A percentile compares a stretch with the other conserved stretches of the same genome.
Evolutionary conservation across 1,140 invertebrate genomes (phyloP).

Genomic region (Melipona quadrifasciata): DNA sequence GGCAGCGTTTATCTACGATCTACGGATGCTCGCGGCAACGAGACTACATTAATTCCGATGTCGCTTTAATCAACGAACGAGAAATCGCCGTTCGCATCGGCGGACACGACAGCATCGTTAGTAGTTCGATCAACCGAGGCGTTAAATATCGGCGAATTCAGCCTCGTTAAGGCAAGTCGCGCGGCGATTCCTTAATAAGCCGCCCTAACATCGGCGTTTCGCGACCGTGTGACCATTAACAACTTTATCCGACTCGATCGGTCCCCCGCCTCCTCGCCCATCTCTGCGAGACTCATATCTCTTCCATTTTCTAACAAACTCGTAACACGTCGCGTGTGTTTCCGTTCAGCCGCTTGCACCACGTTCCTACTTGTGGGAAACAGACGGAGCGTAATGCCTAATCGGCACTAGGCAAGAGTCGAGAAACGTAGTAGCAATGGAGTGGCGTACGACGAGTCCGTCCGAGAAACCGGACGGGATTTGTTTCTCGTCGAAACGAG

Average conservation of each 20-base stretch:
- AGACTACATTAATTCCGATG: slow-evolving; percentile 38
- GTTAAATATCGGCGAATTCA: slow-evolving; percentile 36
- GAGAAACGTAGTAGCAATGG: no score
- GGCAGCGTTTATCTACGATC: slow-evolving; percentile 32
- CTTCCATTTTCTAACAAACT: not conserved
- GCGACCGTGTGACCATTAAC: not conserved
- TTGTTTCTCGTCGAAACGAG: no score
- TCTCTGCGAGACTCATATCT: no score
- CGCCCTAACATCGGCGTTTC: not conserved
- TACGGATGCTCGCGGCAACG: not conserved
- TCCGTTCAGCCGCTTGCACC: no score
- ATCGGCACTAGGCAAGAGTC: no score
- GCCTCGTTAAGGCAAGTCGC: slow-evolving; percentile 27
- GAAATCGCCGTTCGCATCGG: slow-evolving; percentile 11
- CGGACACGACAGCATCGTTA: slow-evolving; percentile 35
- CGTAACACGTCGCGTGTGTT: not conserved
- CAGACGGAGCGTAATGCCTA: no score
- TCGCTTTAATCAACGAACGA: slow-evolving; percentile 20
- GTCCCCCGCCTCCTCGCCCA: no score
- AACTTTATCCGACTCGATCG: slow-evolving; percentile 2
- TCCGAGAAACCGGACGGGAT: no score
- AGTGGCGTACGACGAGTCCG: no score
- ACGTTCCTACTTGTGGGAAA: no score
- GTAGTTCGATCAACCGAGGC: slow-evolving; percentile 1
- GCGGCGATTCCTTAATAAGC: slow-evolving; percentile 8